Percentiles rank a stretch among this genome's conserved stretches.
Conservation (phyloP, 2,797 vertebrate genomes). For the Ctenosaura bakeri region DNA sequence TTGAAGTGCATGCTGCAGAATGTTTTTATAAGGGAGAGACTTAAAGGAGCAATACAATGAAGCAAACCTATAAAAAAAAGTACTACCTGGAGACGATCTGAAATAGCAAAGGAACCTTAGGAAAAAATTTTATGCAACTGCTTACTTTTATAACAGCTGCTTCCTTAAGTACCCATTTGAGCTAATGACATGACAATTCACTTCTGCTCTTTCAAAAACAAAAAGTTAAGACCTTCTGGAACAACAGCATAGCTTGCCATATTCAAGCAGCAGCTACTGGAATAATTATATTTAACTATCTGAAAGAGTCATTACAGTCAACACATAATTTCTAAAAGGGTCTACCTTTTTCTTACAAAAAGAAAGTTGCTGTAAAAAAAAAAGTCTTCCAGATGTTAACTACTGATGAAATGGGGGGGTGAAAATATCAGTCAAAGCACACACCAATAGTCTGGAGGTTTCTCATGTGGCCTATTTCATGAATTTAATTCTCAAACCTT, state of each 20-base stretch:
- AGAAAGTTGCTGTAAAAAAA: slow-evolving; percentile 40
- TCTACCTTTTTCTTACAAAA: slow-evolving; percentile 38
- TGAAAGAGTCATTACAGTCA: slow-evolving; percentile 70
- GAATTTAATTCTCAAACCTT: background rate
- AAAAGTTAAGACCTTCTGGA: slow-evolving; percentile 62
- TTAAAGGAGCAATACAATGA: slow-evolving; percentile 27
- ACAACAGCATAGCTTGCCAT: slow-evolving; percentile 50
- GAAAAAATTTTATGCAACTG: slow-evolving; percentile 61
- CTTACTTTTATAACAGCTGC: slow-evolving; percentile 71
- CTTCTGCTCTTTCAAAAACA: slow-evolving; percentile 72
- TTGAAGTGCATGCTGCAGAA: slow-evolving; percentile 29
- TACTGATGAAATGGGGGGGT: slow-evolving; percentile 57
- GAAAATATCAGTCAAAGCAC: slow-evolving; percentile 39
- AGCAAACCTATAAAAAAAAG: slow-evolving; percentile 66
- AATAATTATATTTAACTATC: slow-evolving; percentile 72
- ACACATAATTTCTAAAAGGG: slow-evolving; percentile 58
- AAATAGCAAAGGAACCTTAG: slow-evolving; percentile 50
- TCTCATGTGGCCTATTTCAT: background rate
- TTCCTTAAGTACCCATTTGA: slow-evolving; percentile 72
- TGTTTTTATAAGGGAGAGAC: slow-evolving; percentile 41
- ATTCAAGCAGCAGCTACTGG: slow-evolving; percentile 73
- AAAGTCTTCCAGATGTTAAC: slow-evolving; percentile 62
- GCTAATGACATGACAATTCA: slow-evolving; percentile 66
- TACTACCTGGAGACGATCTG: slow-evolving; percentile 66
- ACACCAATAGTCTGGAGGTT: background rate